Evolutionary conservation across 1,140 invertebrate species (phyloP), one percentile per base, ranked within the genome.

Genomic region (Bombus impatiens): DNA sequence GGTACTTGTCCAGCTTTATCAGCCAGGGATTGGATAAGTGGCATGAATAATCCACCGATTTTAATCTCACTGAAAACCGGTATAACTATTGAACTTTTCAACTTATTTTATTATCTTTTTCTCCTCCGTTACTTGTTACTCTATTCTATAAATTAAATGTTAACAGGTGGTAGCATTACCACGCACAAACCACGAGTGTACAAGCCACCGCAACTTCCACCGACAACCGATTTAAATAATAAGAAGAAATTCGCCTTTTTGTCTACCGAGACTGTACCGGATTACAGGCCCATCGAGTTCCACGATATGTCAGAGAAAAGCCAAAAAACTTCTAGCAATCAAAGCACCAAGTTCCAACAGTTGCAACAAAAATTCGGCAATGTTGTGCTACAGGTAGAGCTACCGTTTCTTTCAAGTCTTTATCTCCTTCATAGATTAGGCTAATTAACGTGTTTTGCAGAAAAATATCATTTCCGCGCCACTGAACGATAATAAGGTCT

Each of bases 21-120:
- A n/a, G 97, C 98, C 22, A 96, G 97, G 86, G 98, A 99, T 93
- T 99, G 98, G 98, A 96, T 98, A 47, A 96, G 96, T 91, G 98
- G 98, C 8, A 96, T 97, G 89, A 98, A 98, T 92, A 96, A 96
- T 78, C 96, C 96, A 68, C 98, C 98, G 0, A 95, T 98, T 72
- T 95, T 98, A 22, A 97, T 98, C 92, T 98, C 98, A 37, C 96
- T 99, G 95, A 97, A 97, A 95, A 97, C 97, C 91, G 97, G 97
- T 97, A 94, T 91, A 77, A 89, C 28, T n/a, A 15, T 75, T 53
- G 10, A 67, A 42, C 22, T 70, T 78, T 68, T 32, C 15, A 70
- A 37, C 44, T 32, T 62, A 40, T 75, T 40, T 62, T 10, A 22
- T 62, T 62, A 28, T 62, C 59, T 32, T 18, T 40, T 35, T 40